Evolutionary conservation across 2,888 invertebrate genomes (phyloP), one percentile per base, ranked within the genome.

Genomic region (Neoaliturus tenellus): DNA sequence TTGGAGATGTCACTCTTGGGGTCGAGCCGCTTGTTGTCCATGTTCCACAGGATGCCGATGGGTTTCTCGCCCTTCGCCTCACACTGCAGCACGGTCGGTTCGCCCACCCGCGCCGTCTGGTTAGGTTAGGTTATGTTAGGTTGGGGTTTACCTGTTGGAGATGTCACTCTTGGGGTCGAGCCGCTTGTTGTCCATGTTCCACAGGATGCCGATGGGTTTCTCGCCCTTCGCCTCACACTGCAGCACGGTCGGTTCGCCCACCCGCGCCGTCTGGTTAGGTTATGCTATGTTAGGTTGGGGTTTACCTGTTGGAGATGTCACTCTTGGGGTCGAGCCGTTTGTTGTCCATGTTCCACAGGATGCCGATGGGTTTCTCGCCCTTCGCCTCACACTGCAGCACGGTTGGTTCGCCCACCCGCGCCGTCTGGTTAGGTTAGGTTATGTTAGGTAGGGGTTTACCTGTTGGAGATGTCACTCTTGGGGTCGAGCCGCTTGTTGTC

Each of bases 21-120:
- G 91, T 98, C 98, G 87, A 98, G 92, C 35, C 97, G 94, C 91
- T 97, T 97, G 91, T 97, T 97, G 91, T 98, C 97, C 94, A 97
- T 97, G 92, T 97, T 97, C 98, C 98, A 98, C 86, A 97, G 93
- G 86, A 98, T 97, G 87, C 97, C 97, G 90, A 98, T 98, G 41
- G 98, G 98, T 93, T 97, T 97, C 91, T 98, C 98, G 87, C 98
- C 98, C 90, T 97, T 97, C 41, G 98, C 97, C 91, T 97, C 97
- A 90, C 98, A 98, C 89, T 97, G 97, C 85, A 98, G 90, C 10
- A 98, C 97, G 48, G 98, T 96, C 35, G 97, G 97, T 90, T 98
- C 98, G 83, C 96, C 96, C 86, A 97, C 94, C 87, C 97, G 94
- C 10, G 98, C 96, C 25, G 98, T 98, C 91, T 98, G 97, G 89